Evolutionary conservation across 1,140 invertebrate genomes (phyloP).

Genomic region (Lerema accius): DNA sequence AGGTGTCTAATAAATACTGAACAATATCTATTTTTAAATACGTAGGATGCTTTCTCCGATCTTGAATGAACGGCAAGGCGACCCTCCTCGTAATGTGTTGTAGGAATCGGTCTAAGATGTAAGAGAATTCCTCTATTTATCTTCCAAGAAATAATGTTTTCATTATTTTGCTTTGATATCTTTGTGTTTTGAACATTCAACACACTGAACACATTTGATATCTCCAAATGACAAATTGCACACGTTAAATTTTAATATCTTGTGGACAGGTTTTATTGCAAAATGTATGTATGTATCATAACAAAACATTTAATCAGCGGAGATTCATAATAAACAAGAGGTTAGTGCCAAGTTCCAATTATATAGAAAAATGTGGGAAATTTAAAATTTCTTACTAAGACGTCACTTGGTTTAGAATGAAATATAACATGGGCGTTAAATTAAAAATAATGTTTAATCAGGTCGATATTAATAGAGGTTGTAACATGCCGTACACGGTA

Average conservation of each 20-base stretch:
- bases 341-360: slow-evolving; percentile 19
- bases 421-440: too few species aligned
- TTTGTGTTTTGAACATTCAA: not conserved
- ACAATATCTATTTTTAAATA: slow-evolving; percentile 79
- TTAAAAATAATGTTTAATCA: not conserved
- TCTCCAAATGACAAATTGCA: slow-evolving; percentile 16
- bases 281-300: slow-evolving; percentile 29
- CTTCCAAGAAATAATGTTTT: not conserved
- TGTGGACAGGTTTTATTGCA: slow-evolving; percentile 27
- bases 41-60: slow-evolving; percentile 75
- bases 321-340: slow-evolving; percentile 17
- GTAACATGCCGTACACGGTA: not conserved
- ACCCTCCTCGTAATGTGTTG: slow-evolving; percentile 72
- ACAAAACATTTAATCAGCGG: slow-evolving; percentile 24
- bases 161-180: not conserved
- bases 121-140: slow-evolving; percentile 27
- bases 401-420: too few species aligned
- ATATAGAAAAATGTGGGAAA: slow-evolving; percentile 11
- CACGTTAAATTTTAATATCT: slow-evolving; percentile 12
- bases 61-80: slow-evolving; percentile 74
- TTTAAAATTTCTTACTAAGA: not conserved
- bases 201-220: not conserved
- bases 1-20: slow-evolving; percentile 75
- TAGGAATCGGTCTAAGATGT: slow-evolving; percentile 36
- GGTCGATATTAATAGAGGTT: too few species aligned